Evolutionary conservation across 1,140 invertebrate species (phyloP), one percentile per base, ranked within the genome.

Genomic region (Drosophila punjabiensis): DNA sequence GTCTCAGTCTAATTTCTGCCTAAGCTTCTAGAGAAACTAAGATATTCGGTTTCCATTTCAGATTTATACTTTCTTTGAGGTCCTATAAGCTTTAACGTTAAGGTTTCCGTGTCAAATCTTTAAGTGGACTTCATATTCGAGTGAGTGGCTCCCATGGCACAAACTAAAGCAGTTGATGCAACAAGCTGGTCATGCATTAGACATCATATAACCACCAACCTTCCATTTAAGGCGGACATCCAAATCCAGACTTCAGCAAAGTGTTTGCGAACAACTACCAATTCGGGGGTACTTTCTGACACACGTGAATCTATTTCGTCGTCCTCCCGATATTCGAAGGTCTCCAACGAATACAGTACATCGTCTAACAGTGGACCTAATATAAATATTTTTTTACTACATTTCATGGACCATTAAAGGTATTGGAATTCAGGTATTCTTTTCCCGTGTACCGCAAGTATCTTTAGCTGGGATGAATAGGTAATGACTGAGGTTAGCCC

Each of bases 221-320:
- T 86, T 43, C 47, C 20, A 66, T 69, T 56, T 11, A 28, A 32
- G 37, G 20, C 13, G 5, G 33, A 50, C 18, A 70, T 47, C 83
- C 77, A 88, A 35, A 85, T 80, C 84, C 84, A 90, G 64, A 77
- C 35, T 28, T 91, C 87, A 13, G 66, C 79, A 39, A 92, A 92
- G 61, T 85, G 77, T 37, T 81, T 74, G 39, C 88, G 78, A 55
- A 83, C 56, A n/a, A 28, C 56, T 13, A 16, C 33, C 53, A 24
- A 16, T 24, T 56, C 9, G 20, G 53, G 53, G 18, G 10, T 41
- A n/a, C 33, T 59, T 59, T 59, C 35, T 13, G 20, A 28, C 2
- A 59, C 14, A 13, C 28, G 5, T n/a, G 56, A 59, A 28, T 59
- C 56, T 24, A 41, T 20, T 59, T 59, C 56, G 11, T 41, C 56